Evolutionary conservation across 1,140 invertebrate genomes (phyloP).

Genomic region (Mesaphorura yosii): DNA sequence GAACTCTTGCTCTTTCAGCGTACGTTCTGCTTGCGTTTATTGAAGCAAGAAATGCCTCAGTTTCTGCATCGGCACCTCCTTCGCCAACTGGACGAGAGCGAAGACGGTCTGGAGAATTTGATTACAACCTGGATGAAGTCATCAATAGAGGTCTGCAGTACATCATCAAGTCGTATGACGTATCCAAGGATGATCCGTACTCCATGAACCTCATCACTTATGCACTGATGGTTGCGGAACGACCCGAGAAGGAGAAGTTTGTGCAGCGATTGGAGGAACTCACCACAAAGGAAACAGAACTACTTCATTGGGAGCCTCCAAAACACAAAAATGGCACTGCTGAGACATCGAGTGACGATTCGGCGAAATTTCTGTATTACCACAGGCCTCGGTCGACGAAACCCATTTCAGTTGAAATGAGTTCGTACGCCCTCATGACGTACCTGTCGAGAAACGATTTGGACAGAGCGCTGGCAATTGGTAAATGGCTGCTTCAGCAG

Average conservation of each 20-base stretch:
- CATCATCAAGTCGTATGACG: conserved; percentile 54
- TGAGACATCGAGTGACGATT: not conserved
- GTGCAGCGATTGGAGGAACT: not conserved
- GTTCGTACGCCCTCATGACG: conserved; percentile 63
- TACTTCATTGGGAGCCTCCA: not conserved
- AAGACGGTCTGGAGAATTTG: too few relatives aligned
- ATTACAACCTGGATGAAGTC: conserved; percentile 16
- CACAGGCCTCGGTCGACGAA: conserved; percentile 33
- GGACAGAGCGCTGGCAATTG: conserved; percentile 58
- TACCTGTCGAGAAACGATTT: conserved; percentile 52
- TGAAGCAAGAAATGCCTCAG: conserved; percentile 2
- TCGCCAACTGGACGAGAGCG: not conserved
- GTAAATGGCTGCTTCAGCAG: conserved; percentile 71
- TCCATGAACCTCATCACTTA: conserved; percentile 60
- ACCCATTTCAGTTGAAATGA: conserved; percentile 72
- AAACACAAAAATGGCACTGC: not conserved
- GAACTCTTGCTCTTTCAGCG: not conserved
- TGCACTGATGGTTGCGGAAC: conserved; percentile 55
- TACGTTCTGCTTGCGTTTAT: conserved; percentile 9
- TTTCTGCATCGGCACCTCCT: not conserved
- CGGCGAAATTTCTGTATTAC: not conserved
- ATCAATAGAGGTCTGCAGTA: conserved; percentile 66
- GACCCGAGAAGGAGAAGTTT: not conserved
- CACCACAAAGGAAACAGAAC: not conserved
- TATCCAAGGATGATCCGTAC: conserved; percentile 56